Base-by-base conservation (phyloP, 1,140 invertebrate species). In the Trichoplusia ni region DNA sequence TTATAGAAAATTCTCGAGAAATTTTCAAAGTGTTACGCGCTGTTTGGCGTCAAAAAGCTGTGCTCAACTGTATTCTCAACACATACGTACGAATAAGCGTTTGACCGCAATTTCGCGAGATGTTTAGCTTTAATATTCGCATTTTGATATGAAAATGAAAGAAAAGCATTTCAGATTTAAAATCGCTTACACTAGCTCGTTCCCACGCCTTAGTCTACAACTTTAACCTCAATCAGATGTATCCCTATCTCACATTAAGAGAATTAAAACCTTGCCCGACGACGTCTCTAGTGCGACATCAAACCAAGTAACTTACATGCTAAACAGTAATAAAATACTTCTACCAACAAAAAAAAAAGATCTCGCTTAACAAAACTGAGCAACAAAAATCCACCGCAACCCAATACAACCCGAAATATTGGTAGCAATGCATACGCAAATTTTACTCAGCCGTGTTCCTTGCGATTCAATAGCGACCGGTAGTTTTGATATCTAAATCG, bases 401-500 rank as follows among this genome's bases (percentile, higher is more conserved):
- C 6, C 23, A 23, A 27, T 62, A 62, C 37, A 61, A 25, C 21
- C n/a, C 23, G 21, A 65, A 65, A 63, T 58, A 69, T 66, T 61
- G 23, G 25, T 37, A 54, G n/a, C 33, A 46, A 62, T 53, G 11
- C 46, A 40, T 61, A 64, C 59, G 46, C 38, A 67, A 71, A 60
- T 54, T 51, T 31, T 9, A 35, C 7, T 0, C 44, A n/a, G 29
- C 19, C 21, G 38, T 11, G 38, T 31, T 61, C 33, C 61, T 71
- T 67, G 40, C 54, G 31, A 67, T 69, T 75, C 64, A 47, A 71
- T 58, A 63, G 64, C 61, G 33, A 53, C 13, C 38, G 21, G 67
- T 71, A 71, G 65, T 74, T 71, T 71, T 54, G 29, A 64, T 71
- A 74, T 71, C 37, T 9, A 31, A 13, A 63, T 73, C 42, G 63